Evolutionary conservation across 2,113 vertebrate species (phyloP).

Genomic region (Dipodomys merriami): DNA sequence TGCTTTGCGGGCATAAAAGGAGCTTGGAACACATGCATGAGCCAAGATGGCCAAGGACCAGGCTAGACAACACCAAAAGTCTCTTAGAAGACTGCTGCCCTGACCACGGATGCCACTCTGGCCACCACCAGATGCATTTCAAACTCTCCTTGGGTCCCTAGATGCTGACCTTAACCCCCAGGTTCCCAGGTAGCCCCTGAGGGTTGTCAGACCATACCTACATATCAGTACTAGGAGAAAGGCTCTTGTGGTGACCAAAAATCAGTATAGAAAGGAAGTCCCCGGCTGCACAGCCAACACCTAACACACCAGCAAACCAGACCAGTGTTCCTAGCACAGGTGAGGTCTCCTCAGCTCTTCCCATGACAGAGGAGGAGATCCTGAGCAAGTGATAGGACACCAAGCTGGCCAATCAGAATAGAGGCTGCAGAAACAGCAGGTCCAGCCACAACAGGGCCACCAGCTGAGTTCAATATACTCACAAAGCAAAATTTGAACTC

Average conservation of each 20-base stretch:
- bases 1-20: not conserved
- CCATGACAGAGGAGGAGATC: not conserved
- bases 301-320: not conserved
- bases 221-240: not conserved
- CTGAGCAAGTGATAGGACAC: not conserved
- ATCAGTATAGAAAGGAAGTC: not conserved
- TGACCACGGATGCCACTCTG: not conserved
- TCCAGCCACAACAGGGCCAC: not conserved
- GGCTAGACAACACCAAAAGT: not conserved
- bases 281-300: not conserved
- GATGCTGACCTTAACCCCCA: not conserved
- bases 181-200: not conserved
- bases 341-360: not conserved
- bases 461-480: not conserved
- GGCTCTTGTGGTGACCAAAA: not conserved
- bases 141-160: not conserved
- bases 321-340: not conserved
- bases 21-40: not conserved
- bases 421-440: not conserved
- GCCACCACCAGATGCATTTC: not conserved
- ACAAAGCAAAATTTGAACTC: not conserved
- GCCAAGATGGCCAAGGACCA: not conserved
- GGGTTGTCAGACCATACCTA: not conserved
- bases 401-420: not conserved
- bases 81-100: not conserved